A percentile compares a stretch with the other conserved stretches of the same genome.
Evolutionary conservation across 1,140 invertebrate species (phyloP).

Genomic region (Drosophila mauritiana): DNA sequence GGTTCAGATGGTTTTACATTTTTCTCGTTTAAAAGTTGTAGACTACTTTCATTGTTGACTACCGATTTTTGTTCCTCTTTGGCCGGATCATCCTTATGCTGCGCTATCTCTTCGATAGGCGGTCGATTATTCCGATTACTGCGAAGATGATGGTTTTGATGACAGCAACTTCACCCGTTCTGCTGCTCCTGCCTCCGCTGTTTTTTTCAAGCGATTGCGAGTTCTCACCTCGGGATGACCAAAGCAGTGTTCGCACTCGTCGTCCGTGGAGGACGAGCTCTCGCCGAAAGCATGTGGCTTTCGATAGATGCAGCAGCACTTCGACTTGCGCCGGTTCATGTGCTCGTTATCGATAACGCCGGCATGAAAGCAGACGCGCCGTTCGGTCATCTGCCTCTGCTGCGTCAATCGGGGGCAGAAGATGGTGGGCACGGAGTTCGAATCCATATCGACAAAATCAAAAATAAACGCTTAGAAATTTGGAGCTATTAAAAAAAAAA

Average conservation of each 20-base stretch:
- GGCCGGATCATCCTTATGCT: not conserved
- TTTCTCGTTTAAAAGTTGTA: too few species aligned
- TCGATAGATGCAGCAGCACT: constrained; percentile 96
- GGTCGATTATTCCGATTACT: not conserved
- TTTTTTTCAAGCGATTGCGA: constrained; percentile 79
- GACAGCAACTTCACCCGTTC: not conserved
- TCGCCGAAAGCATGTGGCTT: constrained; percentile 92
- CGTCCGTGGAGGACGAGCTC: constrained; percentile 91
- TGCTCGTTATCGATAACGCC: constrained; percentile 96
- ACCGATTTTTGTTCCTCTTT: not conserved
- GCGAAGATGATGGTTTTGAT: not conserved
- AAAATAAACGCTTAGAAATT: not conserved
- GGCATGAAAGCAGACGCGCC: constrained; percentile 92
- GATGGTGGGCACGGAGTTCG: not conserved
- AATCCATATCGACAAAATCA: constrained; percentile 7
- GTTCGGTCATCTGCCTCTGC: constrained; percentile 83
- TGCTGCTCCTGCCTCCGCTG: constrained; percentile 7
- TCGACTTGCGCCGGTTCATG: constrained; percentile 96
- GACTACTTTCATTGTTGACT: too few species aligned
- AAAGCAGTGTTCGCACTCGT: constrained; percentile 94
- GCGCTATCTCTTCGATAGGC: not conserved
- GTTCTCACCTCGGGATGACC: constrained; percentile 91
- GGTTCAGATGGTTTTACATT: too few species aligned
- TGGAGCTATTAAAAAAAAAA: not conserved
- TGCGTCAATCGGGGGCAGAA: constrained; percentile 85